Evolutionary conservation across 2,113 vertebrate genomes (phyloP), one percentile per base, ranked within the genome.

Genomic region (Rhegmatorhina hoffmannsi): DNA sequence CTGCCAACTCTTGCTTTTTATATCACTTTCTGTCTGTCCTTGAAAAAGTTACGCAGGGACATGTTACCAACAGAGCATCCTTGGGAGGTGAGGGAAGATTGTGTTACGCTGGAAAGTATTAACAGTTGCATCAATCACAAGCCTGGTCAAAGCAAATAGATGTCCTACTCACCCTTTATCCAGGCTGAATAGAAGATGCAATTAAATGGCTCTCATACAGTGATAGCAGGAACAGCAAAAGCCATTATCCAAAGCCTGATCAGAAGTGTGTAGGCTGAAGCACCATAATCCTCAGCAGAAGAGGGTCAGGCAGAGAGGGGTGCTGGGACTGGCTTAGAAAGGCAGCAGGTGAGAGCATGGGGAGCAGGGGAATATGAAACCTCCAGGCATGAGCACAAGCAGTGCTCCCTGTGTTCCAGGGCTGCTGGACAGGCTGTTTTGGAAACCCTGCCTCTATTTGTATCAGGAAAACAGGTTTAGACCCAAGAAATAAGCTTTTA

Each of bases 111-210:
- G 93, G 76, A 75, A 94, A 90, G 88, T 93, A 95, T 97, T 96
- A 96, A 87, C 33, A 6, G 93, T 81, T 92, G 90, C 93, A 97
- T 96, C 96, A 96, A 95, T 95, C 93, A 95, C 95, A 81, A 93
- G 80, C 60, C 92, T 96, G 90, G 88, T 97, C 95, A 96, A 87
- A 95, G 83, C 69, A 86, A 96, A 94, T 90, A 89, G 92, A 81
- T 94, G 92, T 96, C 88, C 95, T 94, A 7, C 92, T 93, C 90
- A 93, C 90, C 93, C 90, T 93, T 90, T 90, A 84, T 78, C 92
- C 88, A 62, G 92, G 73, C 80, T 82, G 95, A 96, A 94, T 90
- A 88, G 92, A 90, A 90, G 95, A 82, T 78, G 73, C 94, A 96
- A 92, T 96, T 95, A 97, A 89, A 94, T 34, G 83, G 73, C 64